phyloP scores from a whole-genome alignment of 2,797 vertebrate species.

The Lophius americanus region DNA sequence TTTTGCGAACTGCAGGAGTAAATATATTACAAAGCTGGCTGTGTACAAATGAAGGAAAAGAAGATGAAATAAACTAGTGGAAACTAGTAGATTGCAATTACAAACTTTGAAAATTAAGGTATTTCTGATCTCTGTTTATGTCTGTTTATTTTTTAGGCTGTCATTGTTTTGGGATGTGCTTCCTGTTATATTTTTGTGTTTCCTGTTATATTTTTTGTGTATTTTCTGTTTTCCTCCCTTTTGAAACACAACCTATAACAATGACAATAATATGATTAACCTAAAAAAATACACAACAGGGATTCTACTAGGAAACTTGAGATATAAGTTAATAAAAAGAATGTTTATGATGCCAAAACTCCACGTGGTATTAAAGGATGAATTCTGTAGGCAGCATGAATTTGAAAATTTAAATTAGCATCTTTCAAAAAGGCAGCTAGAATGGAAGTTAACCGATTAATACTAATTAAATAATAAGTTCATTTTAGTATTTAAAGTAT shows the following conservation, averaged over 20 bases:
- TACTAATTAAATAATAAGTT: neutral
- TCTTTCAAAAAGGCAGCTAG: neutral
- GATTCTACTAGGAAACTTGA: neutral
- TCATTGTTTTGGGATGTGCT: too few species aligned
- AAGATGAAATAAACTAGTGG: neutral
- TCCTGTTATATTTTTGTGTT: too few species aligned
- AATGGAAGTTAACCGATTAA: neutral
- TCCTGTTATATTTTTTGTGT: too few species aligned
- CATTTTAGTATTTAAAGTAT: neutral
- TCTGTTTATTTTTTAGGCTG: too few species aligned
- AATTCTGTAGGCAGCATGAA: neutral
- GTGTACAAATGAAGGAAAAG: neutral
- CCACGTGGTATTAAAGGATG: constrained; percentile 3
- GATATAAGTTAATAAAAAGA: neutral
- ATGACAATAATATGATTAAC: too few species aligned
- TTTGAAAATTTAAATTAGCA: constrained; percentile 1
- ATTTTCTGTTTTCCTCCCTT: too few species aligned
- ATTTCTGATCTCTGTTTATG: too few species aligned
- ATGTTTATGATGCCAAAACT: constrained; percentile 4
- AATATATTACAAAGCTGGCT: neutral
- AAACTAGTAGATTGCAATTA: neutral
- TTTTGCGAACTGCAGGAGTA: neutral
- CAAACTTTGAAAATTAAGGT: neutral
- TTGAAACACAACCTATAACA: too few species aligned
- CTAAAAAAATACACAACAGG: too few species aligned